Conservation (phyloP, 2,888 invertebrate genomes). For the Mylabris sibirica region DNA sequence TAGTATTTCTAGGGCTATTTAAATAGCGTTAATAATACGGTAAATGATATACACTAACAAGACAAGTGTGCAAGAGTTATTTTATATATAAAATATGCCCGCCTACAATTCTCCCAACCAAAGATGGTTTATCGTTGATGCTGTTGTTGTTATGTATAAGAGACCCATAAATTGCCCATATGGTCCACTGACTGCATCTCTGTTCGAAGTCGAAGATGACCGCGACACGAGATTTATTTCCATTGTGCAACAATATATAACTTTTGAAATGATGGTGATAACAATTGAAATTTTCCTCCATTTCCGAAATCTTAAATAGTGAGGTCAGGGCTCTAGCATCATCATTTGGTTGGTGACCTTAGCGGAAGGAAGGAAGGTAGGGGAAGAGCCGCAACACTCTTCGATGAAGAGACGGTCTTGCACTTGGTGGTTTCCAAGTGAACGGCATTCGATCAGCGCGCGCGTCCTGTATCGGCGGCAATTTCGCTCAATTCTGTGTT, state of each 20-base stretch:
- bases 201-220: neutral
- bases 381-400: conserved; percentile 38
- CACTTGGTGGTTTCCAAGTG: conserved; percentile 29
- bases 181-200: neutral
- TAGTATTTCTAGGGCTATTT: conserved; percentile 7
- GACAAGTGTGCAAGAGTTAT: conserved; percentile 18
- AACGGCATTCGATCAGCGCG: conserved; percentile 45
- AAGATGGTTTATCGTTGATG: neutral
- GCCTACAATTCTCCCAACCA: neutral
- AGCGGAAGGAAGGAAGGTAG: conserved; percentile 56
- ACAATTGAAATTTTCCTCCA: neutral
- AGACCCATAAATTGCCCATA: conserved; percentile 3
- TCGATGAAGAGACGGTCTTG: conserved; percentile 28
- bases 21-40: conserved; percentile 28
- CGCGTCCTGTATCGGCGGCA: conserved; percentile 43
- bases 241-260: neutral
- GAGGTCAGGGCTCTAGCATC: conserved; percentile 49
- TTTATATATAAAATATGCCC: neutral
- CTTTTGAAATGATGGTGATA: neutral
- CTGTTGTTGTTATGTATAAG: neutral
- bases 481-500: neutral
- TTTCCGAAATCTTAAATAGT: conserved; percentile 22
- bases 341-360: conserved; percentile 54
- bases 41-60: conserved; percentile 30
- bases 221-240: neutral